phyloP scores from a whole-genome alignment of 53 echinoderm and acorn worm genomes.

The Temnopleurus reevesii region DNA sequence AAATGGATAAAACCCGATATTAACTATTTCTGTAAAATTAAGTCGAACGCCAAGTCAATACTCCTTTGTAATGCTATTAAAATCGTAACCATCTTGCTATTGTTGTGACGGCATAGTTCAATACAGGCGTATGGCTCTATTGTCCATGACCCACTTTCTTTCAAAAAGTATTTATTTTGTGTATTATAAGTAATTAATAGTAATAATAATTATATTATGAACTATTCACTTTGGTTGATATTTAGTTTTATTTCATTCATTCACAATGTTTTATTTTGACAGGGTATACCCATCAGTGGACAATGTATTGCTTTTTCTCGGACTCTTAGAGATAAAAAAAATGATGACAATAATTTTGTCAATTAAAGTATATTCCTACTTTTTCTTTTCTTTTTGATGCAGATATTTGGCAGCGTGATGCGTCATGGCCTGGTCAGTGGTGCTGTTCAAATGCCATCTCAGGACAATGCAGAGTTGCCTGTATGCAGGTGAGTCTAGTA shows the following conservation, averaged over 20 bases:
- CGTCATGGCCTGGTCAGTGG: conserved; percentile 77
- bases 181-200: too few species aligned
- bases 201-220: too few species aligned
- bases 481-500: conserved; percentile 73
- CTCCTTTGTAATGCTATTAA: not conserved
- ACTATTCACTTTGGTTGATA: not conserved
- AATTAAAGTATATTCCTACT: not conserved
- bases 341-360: not conserved
- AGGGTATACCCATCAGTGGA: too few species aligned
- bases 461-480: conserved; percentile 70
- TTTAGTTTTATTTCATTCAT: not conserved
- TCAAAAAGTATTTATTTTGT: too few species aligned
- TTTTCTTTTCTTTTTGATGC: not conserved
- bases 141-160: too few species aligned
- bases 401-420: conserved; percentile 95
- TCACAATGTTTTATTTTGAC: too few species aligned
- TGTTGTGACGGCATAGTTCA: not conserved
- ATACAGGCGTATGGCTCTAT: too few species aligned
- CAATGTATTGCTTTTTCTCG: too few species aligned
- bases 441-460: conserved; percentile 81
- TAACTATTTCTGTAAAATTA: not conserved
- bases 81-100: not conserved
- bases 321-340: too few species aligned
- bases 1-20: not conserved
- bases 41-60: too few species aligned